A percentile compares a stretch with the other conserved stretches of the same genome.
These are phyloP conservation scores for Perizoma affinitatum DNA, from an alignment of 2,888 invertebrate species.

Conservation along the genomic window DNA sequence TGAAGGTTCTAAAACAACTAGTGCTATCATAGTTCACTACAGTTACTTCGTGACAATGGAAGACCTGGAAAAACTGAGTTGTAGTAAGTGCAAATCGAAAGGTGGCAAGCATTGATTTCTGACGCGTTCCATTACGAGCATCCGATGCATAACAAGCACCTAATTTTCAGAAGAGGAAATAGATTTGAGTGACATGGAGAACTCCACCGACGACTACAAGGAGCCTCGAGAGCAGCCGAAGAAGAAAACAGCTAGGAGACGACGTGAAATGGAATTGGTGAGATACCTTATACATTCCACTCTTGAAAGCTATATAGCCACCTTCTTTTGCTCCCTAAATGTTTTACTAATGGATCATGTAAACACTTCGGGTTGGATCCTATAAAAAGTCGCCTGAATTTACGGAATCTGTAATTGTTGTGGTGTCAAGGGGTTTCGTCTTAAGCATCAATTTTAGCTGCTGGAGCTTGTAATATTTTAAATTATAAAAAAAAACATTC, in stretches of 20 bases:
- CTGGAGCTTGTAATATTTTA: too few species aligned
- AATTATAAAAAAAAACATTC: too few species aligned
- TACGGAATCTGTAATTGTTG: too few species aligned
- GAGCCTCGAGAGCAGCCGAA: constrained; percentile 70
- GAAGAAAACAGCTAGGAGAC: constrained; percentile 65
- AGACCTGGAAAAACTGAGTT: constrained; percentile 72
- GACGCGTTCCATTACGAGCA: not conserved
- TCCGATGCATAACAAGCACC: constrained; percentile 1
- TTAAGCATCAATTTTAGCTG: too few species aligned
- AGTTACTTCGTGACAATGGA: constrained; percentile 53
- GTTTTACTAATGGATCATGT: not conserved
- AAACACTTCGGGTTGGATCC: not conserved
- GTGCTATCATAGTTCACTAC: not conserved
- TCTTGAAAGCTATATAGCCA: too few species aligned
- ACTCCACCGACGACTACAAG: constrained; percentile 71
- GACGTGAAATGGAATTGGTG: constrained; percentile 78
- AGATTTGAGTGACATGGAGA: constrained; percentile 75
- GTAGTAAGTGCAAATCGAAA: constrained; percentile 61
- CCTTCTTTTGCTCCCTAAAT: not conserved
- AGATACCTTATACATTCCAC: constrained; percentile 1
- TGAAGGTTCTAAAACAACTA: too few species aligned
- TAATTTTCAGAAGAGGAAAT: constrained; percentile 68
- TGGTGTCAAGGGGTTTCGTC: too few species aligned
- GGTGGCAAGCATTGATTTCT: constrained; percentile 1
- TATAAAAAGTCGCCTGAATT: too few species aligned